Percentiles rank a stretch among this genome's conserved stretches.
These are phyloP conservation scores for Danionella dracula DNA, from an alignment of 2,797 vertebrate species.

Conservation along the genomic window DNA sequence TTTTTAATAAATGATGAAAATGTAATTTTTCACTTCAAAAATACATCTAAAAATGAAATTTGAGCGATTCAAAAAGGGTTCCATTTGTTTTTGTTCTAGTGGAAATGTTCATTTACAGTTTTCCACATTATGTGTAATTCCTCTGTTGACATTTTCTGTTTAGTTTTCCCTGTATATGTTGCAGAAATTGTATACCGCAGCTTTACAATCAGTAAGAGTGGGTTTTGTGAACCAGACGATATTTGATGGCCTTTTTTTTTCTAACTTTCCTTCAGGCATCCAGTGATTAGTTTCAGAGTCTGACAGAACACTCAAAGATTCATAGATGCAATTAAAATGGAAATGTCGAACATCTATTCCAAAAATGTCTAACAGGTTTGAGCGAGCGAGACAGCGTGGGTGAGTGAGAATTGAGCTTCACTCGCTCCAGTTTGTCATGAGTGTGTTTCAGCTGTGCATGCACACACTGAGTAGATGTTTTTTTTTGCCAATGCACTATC, in stretches of 20 bases:
- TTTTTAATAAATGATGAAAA: too few relatives aligned
- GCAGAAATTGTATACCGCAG: background rate
- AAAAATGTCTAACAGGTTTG: conserved; percentile 53
- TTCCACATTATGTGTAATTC: too few relatives aligned
- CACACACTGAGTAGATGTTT: background rate
- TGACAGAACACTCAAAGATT: conserved; percentile 47
- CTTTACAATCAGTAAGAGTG: background rate
- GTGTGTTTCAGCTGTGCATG: background rate
- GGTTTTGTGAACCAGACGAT: background rate
- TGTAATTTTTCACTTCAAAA: too few relatives aligned
- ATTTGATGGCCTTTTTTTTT: background rate
- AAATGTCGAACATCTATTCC: conserved; percentile 48
- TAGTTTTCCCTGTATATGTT: background rate
- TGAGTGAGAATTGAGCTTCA: conserved; percentile 20
- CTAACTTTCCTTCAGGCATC: conserved; percentile 31
- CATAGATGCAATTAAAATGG: conserved; percentile 56
- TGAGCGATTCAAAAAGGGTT: too few relatives aligned
- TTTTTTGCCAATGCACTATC: background rate
- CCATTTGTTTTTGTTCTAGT: too few relatives aligned
- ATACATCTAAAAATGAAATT: too few relatives aligned
- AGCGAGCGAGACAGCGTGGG: conserved; percentile 36
- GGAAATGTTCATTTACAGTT: too few relatives aligned
- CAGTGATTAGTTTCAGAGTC: conserved; percentile 45
- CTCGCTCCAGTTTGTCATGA: conserved; percentile 46
- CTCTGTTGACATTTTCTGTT: too few relatives aligned